Conservation (phyloP, 2,797 vertebrate genomes). For the Poeciliopsis presidionis region DNA sequence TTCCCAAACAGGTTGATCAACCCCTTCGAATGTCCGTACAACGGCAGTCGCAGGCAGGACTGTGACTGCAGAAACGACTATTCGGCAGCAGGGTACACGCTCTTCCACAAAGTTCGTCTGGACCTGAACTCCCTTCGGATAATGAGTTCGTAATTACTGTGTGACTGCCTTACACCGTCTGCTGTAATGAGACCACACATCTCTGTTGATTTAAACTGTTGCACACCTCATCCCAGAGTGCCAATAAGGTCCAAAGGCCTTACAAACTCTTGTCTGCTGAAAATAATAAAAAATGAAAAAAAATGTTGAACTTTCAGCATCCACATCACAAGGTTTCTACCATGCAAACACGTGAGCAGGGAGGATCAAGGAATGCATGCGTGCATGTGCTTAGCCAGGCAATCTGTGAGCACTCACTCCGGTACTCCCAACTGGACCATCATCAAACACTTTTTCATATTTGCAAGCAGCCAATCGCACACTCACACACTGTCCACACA, state of each 20-base stretch:
- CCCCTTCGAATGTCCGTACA: constrained; percentile 94
- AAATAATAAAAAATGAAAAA: background rate
- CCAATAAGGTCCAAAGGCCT: constrained; percentile 14
- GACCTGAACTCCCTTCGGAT: constrained; percentile 90
- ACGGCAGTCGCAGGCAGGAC: constrained; percentile 90
- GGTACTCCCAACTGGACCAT: constrained; percentile 7
- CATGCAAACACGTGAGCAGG: constrained; percentile 30
- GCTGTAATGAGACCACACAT: constrained; percentile 66
- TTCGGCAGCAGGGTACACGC: constrained; percentile 88
- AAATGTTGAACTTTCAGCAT: constrained; percentile 42
- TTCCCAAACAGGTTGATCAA: constrained; percentile 85
- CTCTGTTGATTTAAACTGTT: constrained; percentile 54
- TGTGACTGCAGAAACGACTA: constrained; percentile 91
- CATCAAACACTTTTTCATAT: constrained; percentile 31
- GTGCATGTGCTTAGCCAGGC: constrained; percentile 24
- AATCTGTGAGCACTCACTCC: constrained; percentile 19
- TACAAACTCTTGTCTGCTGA: constrained; percentile 4
- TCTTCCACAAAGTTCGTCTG: constrained; percentile 92
- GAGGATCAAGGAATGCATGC: constrained; percentile 32
- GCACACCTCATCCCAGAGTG: constrained; percentile 6
- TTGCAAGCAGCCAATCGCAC: constrained; percentile 22
- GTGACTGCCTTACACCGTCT: constrained; percentile 40
- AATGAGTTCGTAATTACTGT: constrained; percentile 85
- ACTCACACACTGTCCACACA: constrained; percentile 13
- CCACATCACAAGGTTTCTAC: constrained; percentile 38